phyloP scores from a whole-genome alignment of 1,140 invertebrate genomes.

The Bursaphelenchus mucronatus region DNA sequence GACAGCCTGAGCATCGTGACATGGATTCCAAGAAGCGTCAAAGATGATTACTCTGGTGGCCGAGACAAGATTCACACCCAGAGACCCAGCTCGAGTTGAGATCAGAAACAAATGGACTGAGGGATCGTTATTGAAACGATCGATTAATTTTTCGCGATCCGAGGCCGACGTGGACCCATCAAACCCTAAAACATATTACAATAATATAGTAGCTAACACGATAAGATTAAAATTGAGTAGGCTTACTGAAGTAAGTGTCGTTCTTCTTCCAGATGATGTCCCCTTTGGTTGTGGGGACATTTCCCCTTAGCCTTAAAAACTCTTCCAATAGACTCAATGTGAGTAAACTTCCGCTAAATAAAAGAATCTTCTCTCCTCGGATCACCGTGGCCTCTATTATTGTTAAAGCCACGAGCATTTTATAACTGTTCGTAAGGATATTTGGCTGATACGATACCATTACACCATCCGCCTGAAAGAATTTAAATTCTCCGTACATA shows the following conservation, averaged over 20 bases:
- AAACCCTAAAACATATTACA: conserved; percentile 64
- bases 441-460: conserved; percentile 30
- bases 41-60: conserved; percentile 94
- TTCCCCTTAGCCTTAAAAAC: conserved; percentile 77
- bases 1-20: conserved; percentile 87
- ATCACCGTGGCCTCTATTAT: conserved; percentile 82
- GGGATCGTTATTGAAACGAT: conserved; percentile 86
- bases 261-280: conserved; percentile 76
- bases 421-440: conserved; percentile 82
- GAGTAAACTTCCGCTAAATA: conserved; percentile 92
- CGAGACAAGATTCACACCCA: conserved; percentile 90
- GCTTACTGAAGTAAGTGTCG: conserved; percentile 83
- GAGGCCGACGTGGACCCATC: conserved; percentile 89
- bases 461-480: conserved; percentile 7
- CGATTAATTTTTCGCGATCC: conserved; percentile 91
- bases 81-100: conserved; percentile 90
- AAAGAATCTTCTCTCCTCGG: conserved; percentile 81
- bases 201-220: conserved; percentile 32
- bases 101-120: conserved; percentile 85
- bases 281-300: conserved; percentile 59
- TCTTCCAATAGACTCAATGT: conserved; percentile 95
- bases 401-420: conserved; percentile 88
- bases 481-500: not conserved
- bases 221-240: conserved; percentile 19
- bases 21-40: conserved; percentile 99